Evolutionary conservation across 1,140 invertebrate species (phyloP), one percentile per base, ranked within the genome.

Genomic region (Bombus vancouverensis): DNA sequence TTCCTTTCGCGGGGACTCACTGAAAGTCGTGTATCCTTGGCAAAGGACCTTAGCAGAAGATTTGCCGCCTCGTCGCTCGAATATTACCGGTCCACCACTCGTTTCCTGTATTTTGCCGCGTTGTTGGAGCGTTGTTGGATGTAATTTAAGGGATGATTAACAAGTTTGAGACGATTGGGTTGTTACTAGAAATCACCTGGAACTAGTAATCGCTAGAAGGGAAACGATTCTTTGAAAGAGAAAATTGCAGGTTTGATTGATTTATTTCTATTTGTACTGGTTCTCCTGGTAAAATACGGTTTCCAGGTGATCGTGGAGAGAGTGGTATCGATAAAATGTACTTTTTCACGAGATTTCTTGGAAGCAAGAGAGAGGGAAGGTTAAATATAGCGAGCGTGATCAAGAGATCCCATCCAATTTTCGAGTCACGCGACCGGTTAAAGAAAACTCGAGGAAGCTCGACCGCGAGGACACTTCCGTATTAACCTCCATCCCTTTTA

Each of bases 361-460:
- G 25, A 3, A 13, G 8, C n/a, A 39, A 34, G 28, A 62, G 59
- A 62, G 59, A 62, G 28, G 12, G 59, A 62, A 66, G 80, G 80
- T 77, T 47, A 25, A 25, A 57, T 77, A 59, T 75, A 77, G 59
- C 53, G 87, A 89, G 73, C 77, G 82, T 66, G 84, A 87, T 34
- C 74, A 32, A 47, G 15, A 74, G 71, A 89, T 83, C 62, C 90
- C 88, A 92, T 91, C 88, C 89, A 93, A 93, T 92, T 92, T 92
- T 90, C 88, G 80, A 90, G 89, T 88, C 87, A 89, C 88, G 88
- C 91, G 87, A 92, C 83, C 92, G 89, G 89, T 92, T 90, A 92
- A 92, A 91, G 87, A 88, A 91, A 90, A 87, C 90, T 88, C 87
- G 87, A 88, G 87, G 90, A 91, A 90, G 88, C 89, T 88, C 88